Evolutionary conservation across 2,888 invertebrate genomes (phyloP), one percentile per base, ranked within the genome.

Genomic region (Conistra vaccinii): DNA sequence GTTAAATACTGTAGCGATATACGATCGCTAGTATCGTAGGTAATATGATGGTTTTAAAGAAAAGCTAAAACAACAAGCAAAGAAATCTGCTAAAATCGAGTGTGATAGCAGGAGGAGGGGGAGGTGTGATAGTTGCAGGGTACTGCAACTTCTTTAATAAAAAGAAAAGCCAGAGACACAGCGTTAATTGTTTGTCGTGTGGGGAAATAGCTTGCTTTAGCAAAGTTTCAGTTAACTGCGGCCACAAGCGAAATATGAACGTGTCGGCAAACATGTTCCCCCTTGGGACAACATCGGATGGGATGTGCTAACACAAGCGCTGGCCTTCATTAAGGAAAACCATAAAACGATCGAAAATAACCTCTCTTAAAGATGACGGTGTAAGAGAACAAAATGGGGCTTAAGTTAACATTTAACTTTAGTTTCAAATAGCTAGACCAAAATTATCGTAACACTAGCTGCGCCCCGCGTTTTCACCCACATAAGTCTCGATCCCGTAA

Each of bases 271-370:
- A 94, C 93, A 94, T 86, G 84, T 87, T 87, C 90, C 91, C 92
- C 91, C 90, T 88, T 91, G 91, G 91, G 93, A 93, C 89, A 92
- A 93, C 92, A 92, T 85, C 87, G 90, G 88, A 89, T 88, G 88
- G 90, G 89, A 89, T 89, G 88, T 90, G 90, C 89, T 87, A 89
- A 90, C 90, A 89, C 89, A 89, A 80, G 84, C 87, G 82, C 87
- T 84, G 88, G 90, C 92, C 90, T 91, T 94, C 92, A 94, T 95
- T 95, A 95, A 91, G 91, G 91, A 90, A 90, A 89, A 85, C 91
- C 92, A 91, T 94, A 94, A 93, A 95, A 92, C 91, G 92, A 93
- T 94, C 91, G 90, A 91, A 91, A 92, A 88, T 85, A 90, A 90
- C 89, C 90, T 89, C 88, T 89, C 90, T 84, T 87, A 88, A 85